A percentile compares a stretch with the other conserved stretches of the same genome.
Conservation (phyloP, 2,888 invertebrate genomes). For the Vanessa cardui region DNA sequence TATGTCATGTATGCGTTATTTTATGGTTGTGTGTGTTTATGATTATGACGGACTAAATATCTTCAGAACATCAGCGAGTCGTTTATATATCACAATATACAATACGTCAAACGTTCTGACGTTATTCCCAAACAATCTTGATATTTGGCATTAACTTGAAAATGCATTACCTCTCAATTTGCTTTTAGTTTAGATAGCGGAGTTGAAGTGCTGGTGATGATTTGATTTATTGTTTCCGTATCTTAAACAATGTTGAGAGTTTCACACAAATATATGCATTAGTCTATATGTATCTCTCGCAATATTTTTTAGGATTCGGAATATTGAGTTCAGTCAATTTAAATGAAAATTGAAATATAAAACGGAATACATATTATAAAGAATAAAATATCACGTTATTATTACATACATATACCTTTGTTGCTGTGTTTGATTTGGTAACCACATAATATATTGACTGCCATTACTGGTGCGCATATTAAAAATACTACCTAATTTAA, state of each 20-base stretch:
- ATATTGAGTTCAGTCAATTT: too few relatives aligned
- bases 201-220: constrained; percentile 8
- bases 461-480: too few relatives aligned
- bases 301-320: too few relatives aligned
- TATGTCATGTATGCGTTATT: too few relatives aligned
- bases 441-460: too few relatives aligned
- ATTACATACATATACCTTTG: too few relatives aligned
- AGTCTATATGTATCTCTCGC: too few relatives aligned
- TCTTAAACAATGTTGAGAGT: neutral
- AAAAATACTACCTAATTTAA: too few relatives aligned
- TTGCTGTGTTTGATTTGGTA: too few relatives aligned
- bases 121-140: constrained; percentile 14
- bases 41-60: neutral
- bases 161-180: constrained; percentile 25
- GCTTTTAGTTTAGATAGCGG: constrained; percentile 26
- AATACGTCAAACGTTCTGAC: constrained; percentile 1
- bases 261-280: neutral
- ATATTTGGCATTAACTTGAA: constrained; percentile 13
- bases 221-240: constrained; percentile 25
- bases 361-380: neutral
- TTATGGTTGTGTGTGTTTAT: neutral
- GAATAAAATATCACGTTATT: too few relatives aligned
- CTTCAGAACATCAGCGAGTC: neutral
- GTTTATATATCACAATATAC: neutral
- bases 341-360: neutral